Percentiles rank a stretch among this genome's conserved stretches.
Conservation (phyloP, 2,888 invertebrate genomes). For the Yponomeuta cagnagella region DNA sequence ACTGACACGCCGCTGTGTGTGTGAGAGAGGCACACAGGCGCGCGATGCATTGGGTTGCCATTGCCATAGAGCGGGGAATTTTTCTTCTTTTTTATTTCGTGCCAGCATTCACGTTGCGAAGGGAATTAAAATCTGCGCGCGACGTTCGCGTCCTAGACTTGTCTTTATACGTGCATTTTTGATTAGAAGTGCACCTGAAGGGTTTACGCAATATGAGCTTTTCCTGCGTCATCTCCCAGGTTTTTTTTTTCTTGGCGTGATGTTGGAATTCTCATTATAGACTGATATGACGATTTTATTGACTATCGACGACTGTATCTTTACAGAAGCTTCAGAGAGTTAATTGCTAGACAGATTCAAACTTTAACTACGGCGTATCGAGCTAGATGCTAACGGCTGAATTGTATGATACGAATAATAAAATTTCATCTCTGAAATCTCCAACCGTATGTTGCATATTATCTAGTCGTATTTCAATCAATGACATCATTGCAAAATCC, state of each 20-base stretch:
- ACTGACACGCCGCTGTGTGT: constrained; percentile 58
- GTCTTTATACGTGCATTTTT: constrained; percentile 39
- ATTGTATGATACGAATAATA: too few species aligned
- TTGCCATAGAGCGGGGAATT: constrained; percentile 21
- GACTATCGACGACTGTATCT: not conserved
- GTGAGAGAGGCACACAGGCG: constrained; percentile 40
- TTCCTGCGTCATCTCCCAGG: not conserved
- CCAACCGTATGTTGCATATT: too few species aligned
- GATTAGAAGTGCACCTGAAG: constrained; percentile 45
- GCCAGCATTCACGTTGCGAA: constrained; percentile 32
- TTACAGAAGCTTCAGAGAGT: not conserved
- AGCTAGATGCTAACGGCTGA: not conserved
- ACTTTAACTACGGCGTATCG: not conserved
- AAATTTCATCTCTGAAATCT: too few species aligned
- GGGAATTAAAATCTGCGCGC: constrained; percentile 55
- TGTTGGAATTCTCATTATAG: not conserved
- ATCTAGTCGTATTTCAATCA: constrained; percentile 35
- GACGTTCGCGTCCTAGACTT: constrained; percentile 30
- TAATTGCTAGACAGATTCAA: not conserved
- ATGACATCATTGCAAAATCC: constrained; percentile 49
- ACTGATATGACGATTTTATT: not conserved
- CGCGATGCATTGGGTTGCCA: constrained; percentile 52
- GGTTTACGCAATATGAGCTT: constrained; percentile 37
- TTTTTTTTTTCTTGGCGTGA: not conserved
- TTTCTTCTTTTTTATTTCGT: constrained; percentile 32